Evolutionary conservation across 2,888 invertebrate species (phyloP).

Genomic region (Leptarthrus brevirostris): DNA sequence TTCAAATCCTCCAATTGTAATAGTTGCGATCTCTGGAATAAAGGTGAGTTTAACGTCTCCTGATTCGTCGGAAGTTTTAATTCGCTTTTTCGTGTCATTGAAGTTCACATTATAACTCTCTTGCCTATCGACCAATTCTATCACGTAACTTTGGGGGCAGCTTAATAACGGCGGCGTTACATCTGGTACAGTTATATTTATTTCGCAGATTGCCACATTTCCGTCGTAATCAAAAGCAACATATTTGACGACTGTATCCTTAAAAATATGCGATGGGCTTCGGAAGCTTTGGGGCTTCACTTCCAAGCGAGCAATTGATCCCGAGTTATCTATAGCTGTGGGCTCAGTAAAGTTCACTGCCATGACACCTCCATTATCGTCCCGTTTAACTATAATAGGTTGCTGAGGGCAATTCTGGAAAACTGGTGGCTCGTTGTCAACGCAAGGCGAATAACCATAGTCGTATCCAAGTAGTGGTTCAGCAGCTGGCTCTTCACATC

Average conservation of each 20-base stretch:
- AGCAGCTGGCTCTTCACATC: constrained; percentile 87
- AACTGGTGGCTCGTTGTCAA: constrained; percentile 94
- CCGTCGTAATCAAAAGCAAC: constrained; percentile 98
- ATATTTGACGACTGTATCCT: constrained; percentile 93
- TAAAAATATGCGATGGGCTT: constrained; percentile 87
- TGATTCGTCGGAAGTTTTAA: constrained; percentile 88
- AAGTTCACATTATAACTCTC: constrained; percentile 92
- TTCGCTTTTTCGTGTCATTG: constrained; percentile 86
- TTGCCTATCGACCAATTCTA: constrained; percentile 89
- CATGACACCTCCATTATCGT: constrained; percentile 87
- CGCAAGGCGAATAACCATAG: constrained; percentile 93
- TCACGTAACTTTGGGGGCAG: constrained; percentile 94
- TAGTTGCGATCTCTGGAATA: constrained; percentile 84
- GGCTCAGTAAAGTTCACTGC: constrained; percentile 95
- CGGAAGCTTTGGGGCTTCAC: constrained; percentile 92
- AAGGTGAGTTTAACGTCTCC: constrained; percentile 88
- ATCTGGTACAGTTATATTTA: constrained; percentile 94
- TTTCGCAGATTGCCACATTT: constrained; percentile 96
- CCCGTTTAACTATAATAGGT: constrained; percentile 89
- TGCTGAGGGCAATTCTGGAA: constrained; percentile 97
- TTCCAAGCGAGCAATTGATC: constrained; percentile 91
- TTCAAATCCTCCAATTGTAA: constrained; percentile 87
- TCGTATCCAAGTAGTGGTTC: constrained; percentile 92
- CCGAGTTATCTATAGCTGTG: constrained; percentile 94
- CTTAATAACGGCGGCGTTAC: constrained; percentile 90